Conservation (phyloP, 2,888 invertebrate genomes). For the Platynereis dumerilii region DNA sequence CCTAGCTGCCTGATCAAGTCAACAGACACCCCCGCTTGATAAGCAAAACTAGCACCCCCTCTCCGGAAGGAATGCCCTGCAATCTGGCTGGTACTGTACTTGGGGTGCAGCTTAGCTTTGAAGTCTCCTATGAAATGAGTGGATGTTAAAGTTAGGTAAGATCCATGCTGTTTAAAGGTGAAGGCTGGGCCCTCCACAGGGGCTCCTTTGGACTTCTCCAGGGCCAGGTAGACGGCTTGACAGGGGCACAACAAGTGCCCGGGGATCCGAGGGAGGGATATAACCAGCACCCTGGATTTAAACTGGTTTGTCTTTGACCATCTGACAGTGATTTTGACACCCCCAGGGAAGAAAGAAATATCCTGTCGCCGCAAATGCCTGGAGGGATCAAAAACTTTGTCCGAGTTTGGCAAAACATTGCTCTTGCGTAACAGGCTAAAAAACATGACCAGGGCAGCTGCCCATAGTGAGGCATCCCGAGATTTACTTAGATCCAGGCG, state of each 20-base stretch:
- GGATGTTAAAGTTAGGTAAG: no score
- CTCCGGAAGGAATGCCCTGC: conserved; percentile 2
- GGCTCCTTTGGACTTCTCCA: background rate
- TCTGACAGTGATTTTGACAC: background rate
- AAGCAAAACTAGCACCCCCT: background rate
- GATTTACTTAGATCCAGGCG: background rate
- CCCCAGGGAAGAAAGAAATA: background rate
- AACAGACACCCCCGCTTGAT: background rate
- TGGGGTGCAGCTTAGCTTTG: background rate
- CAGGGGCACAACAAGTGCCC: background rate
- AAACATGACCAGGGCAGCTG: conserved; percentile 11
- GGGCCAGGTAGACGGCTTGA: background rate
- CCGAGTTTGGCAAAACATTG: background rate
- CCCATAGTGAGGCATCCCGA: background rate
- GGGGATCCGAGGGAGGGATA: no score
- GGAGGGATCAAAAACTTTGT: background rate
- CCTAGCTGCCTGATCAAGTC: background rate
- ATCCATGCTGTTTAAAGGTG: background rate
- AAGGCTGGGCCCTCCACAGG: background rate
- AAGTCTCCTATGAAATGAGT: no score
- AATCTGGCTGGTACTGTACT: background rate
- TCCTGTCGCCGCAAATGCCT: conserved; percentile 1
- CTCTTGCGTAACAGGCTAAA: background rate
- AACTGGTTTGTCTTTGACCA: conserved; percentile 14
- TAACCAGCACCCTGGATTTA: no score